Evolutionary conservation across 2,113 vertebrate genomes (phyloP).

Genomic region (Felis chaus): DNA sequence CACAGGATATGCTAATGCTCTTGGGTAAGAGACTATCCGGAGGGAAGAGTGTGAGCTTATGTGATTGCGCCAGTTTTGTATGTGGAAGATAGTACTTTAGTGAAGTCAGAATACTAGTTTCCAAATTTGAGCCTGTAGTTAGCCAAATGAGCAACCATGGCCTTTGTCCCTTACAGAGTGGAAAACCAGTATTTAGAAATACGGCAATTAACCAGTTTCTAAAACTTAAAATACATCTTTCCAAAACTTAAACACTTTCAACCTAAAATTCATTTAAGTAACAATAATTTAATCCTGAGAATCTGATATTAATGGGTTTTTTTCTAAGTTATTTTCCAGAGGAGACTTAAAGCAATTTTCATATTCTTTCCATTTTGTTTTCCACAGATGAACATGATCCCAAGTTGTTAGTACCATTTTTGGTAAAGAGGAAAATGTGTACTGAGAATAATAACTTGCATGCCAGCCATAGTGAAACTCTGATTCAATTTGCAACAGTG

Average conservation of each 20-base stretch:
- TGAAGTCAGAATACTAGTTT: not conserved
- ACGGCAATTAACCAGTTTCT: not conserved
- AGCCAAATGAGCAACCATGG: not conserved
- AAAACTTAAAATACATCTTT: constrained; percentile 43
- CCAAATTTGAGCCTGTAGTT: not conserved
- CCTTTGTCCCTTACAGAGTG: not conserved
- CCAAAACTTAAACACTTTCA: constrained; percentile 24
- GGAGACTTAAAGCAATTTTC: constrained; percentile 56
- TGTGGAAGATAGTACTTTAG: not conserved
- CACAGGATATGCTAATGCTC: not conserved
- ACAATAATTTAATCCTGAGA: constrained; percentile 54
- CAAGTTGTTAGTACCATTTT: constrained; percentile 72
- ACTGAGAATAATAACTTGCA: constrained; percentile 72
- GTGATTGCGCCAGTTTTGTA: not conserved
- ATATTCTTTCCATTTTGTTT: constrained; percentile 62
- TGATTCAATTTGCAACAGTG: constrained; percentile 75
- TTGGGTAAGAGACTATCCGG: not conserved
- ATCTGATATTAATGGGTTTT: constrained; percentile 28
- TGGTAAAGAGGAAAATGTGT: constrained; percentile 72
- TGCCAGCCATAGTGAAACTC: constrained; percentile 67
- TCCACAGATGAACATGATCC: constrained; percentile 53
- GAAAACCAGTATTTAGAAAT: constrained; percentile 27
- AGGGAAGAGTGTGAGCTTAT: not conserved
- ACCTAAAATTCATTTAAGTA: constrained; percentile 40
- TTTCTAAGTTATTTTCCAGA: constrained; percentile 50